phyloP scores from a whole-genome alignment of 1,140 invertebrate species.

The Pygmarrhopalites habei region DNA sequence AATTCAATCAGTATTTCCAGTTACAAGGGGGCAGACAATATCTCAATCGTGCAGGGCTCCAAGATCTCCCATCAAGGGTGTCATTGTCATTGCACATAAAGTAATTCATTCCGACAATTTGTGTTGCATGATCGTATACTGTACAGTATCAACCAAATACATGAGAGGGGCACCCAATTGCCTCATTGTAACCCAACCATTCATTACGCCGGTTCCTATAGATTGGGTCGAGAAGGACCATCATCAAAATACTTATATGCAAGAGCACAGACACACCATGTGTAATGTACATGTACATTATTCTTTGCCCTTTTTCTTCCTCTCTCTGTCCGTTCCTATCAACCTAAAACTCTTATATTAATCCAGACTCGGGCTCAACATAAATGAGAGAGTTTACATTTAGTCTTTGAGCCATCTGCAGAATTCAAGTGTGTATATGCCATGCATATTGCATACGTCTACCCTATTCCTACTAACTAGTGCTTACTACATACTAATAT shows the following conservation, averaged over 20 bases:
- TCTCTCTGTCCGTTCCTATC: background rate
- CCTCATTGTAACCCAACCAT: constrained; percentile 22
- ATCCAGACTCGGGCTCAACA: background rate
- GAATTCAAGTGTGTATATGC: too few relatives aligned
- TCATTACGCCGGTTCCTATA: constrained; percentile 10
- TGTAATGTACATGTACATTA: background rate
- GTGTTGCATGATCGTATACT: background rate
- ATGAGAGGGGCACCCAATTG: constrained; percentile 22
- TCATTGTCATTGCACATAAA: constrained; percentile 15
- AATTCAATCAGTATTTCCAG: constrained; percentile 21
- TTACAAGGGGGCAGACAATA: constrained; percentile 16
- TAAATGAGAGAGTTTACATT: background rate
- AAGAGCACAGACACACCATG: background rate
- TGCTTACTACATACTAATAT: too few relatives aligned
- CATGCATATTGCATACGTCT: too few relatives aligned
- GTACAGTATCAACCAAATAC: too few relatives aligned
- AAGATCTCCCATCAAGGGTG: constrained; percentile 26
- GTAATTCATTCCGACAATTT: constrained; percentile 18
- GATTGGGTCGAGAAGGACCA: background rate
- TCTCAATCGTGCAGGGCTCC: constrained; percentile 13
- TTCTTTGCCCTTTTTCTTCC: background rate
- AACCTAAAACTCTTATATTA: background rate
- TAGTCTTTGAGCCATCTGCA: too few relatives aligned
- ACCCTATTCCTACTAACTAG: too few relatives aligned
- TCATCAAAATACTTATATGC: background rate